Conservation (phyloP, 2,797 vertebrate genomes). For the Aphelocoma californica region DNA sequence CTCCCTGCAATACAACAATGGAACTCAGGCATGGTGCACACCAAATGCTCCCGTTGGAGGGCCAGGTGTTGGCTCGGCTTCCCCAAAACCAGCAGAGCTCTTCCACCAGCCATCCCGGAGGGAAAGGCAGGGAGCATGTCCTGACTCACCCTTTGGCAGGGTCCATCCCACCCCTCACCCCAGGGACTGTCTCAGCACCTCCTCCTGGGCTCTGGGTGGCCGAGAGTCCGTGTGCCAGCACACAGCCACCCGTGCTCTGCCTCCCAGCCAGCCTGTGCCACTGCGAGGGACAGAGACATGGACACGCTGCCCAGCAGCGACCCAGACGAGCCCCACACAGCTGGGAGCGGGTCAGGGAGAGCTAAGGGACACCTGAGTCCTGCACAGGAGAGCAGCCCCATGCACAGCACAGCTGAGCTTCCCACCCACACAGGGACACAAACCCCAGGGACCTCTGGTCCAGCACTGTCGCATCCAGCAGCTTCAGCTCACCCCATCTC, state of each 20-base stretch:
- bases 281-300: background rate
- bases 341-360: accelerated
- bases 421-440: background rate
- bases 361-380: background rate
- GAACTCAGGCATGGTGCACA: accelerated
- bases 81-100: background rate
- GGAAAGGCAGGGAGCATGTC: background rate
- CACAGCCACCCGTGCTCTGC: background rate
- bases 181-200: background rate
- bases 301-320: background rate
- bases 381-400: background rate
- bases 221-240: accelerated
- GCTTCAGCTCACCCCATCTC: background rate
- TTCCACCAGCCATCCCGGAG: background rate
- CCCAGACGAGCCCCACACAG: accelerated
- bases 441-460: background rate
- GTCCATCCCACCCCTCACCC: background rate
- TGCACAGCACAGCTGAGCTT: background rate
- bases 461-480: background rate
- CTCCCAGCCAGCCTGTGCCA: background rate
- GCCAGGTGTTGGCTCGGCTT: accelerated
- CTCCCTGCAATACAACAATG: accelerated
- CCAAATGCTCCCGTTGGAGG: accelerated
- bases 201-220: background rate
- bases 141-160: background rate